Evolutionary conservation across 2,888 invertebrate genomes (phyloP), one percentile per base, ranked within the genome.

Genomic region (Chrysina gloriosa): DNA sequence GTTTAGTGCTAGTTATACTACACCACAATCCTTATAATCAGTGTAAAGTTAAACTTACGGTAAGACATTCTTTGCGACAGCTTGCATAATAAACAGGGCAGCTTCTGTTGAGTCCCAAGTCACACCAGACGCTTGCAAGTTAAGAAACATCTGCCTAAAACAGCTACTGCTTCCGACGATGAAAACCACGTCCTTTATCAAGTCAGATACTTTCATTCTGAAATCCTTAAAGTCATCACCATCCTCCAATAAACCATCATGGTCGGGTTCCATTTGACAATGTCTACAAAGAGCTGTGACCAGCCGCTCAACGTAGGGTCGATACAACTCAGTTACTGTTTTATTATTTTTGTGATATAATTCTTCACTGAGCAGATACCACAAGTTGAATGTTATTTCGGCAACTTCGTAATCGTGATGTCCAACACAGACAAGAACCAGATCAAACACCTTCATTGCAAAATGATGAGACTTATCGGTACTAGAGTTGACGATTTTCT

Each of bases 321-420:
- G 90, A 82, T 98, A 98, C 31, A 92, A 84, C 52, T 89, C 88
- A 1, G 93, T 94, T n/a, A 95, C 81, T 0, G 90, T 88, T 75
- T 93, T 91, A 77, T 90, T 91, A 80, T 96, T 93, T 73, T 91
- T 90, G 76, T 95, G 92, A 82, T 97, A 98, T 2, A 99, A 85
- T 77, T 94, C 92, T 84, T 99, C 98, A 2, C 98, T 97, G 31
- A 99, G 84, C 23, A 95, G 89, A 84, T 96, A 98, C 99, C 99
- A 99, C 68, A 98, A 87, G 83, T 96, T 95, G 81, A 98, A 99
- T 1, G 98, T 97, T 74, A 98, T 95, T 80, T 91, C 90, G 29
- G 90, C 90, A 76, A 97, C 96, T 88, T 98, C 97, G 84, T 97
- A 98, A 82, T 98, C 97, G 83, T 97, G 97, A 85, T 98, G 97